Evolutionary conservation across 2,113 vertebrate species (phyloP).

Genomic region (Toxostoma redivivum): DNA sequence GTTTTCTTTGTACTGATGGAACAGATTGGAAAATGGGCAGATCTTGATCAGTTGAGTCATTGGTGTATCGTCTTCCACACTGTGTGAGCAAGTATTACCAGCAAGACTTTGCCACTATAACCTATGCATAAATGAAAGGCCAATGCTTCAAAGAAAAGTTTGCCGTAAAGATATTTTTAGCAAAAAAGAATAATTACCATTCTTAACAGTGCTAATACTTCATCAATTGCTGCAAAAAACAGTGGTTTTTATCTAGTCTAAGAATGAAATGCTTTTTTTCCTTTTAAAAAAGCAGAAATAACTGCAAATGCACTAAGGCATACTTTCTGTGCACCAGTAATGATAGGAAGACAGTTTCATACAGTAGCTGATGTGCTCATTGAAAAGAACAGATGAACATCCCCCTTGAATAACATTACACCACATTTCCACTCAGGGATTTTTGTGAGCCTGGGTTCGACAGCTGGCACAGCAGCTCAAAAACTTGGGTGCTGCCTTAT

Average conservation of each 20-base stretch:
- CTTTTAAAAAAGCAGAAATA: neutral
- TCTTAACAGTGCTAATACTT: constrained; percentile 2
- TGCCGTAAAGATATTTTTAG: neutral
- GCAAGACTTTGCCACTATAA: neutral
- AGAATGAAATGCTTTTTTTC: neutral
- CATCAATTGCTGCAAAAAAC: neutral
- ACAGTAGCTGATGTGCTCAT: neutral
- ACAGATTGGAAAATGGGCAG: neutral
- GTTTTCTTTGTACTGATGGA: neutral
- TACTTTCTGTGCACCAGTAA: neutral
- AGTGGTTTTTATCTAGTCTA: neutral
- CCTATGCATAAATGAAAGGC: neutral
- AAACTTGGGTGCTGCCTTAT: neutral
- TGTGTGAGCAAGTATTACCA: neutral
- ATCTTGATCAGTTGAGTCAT: neutral
- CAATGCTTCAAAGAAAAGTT: neutral
- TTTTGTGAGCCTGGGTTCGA: neutral
- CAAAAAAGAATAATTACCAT: neutral
- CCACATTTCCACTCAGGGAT: neutral
- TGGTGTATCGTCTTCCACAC: neutral
- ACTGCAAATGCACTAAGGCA: neutral
- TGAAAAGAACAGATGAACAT: neutral
- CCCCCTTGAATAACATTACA: neutral
- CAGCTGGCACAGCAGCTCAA: neutral
- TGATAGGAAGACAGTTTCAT: neutral